Evolutionary conservation across 2,113 vertebrate species (phyloP).

Genomic region (Leptodactylus fuscus): DNA sequence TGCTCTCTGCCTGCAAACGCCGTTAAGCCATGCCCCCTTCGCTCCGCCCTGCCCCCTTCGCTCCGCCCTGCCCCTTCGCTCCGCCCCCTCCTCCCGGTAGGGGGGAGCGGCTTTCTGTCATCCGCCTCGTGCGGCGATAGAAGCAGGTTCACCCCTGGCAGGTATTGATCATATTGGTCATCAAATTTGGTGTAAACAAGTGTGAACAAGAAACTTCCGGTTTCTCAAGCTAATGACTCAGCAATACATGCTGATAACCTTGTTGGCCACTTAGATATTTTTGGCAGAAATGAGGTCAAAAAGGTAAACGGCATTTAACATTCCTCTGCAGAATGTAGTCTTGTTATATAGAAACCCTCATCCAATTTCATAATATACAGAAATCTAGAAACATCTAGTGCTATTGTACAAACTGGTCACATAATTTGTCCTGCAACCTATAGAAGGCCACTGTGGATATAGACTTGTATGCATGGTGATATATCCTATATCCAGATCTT

Average conservation of each 20-base stretch:
- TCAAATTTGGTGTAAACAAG: neutral
- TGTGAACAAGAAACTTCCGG: neutral
- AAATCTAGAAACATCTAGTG: neutral
- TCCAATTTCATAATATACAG: neutral
- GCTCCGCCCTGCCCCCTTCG: too few relatives aligned
- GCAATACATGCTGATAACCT: slow-evolving; percentile 26
- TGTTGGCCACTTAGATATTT: slow-evolving; percentile 20
- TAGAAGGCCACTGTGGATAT: neutral
- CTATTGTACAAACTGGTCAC: neutral
- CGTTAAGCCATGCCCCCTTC: too few relatives aligned
- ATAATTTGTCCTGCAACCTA: neutral
- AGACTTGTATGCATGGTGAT: too few relatives aligned
- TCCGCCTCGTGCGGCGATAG: too few relatives aligned
- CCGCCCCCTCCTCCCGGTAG: too few relatives aligned
- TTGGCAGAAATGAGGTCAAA: slow-evolving; percentile 8
- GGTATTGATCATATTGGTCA: neutral
- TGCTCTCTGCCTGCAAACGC: too few relatives aligned
- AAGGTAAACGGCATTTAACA: slow-evolving; percentile 33
- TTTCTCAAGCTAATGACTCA: slow-evolving; percentile 13
- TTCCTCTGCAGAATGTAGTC: neutral
- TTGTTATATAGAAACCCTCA: neutral
- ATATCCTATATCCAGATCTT: too few relatives aligned
- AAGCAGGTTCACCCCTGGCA: too few relatives aligned
- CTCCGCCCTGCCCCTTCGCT: too few relatives aligned
- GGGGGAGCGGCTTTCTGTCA: too few relatives aligned